phyloP scores from a whole-genome alignment of 2,888 invertebrate species.

The Aphodius sticticus region DNA sequence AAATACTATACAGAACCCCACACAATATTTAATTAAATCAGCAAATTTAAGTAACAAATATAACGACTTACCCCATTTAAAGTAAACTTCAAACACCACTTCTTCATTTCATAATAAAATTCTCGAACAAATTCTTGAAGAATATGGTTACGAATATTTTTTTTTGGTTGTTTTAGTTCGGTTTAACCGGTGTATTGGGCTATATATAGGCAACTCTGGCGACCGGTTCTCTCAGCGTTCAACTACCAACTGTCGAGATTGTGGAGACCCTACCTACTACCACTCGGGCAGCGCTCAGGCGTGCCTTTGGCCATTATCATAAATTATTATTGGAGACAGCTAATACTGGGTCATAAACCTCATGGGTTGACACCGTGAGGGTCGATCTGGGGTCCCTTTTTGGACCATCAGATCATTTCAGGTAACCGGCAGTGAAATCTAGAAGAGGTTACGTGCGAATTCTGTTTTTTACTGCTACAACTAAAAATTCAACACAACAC shows the following conservation, averaged over 20 bases:
- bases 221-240: constrained; percentile 57
- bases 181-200: neutral
- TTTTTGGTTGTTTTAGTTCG: neutral
- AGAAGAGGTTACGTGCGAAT: neutral
- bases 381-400: constrained; percentile 37
- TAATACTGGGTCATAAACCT: constrained; percentile 63
- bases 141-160: neutral
- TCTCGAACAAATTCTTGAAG: neutral
- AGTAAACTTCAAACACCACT: constrained; percentile 15
- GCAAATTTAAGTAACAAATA: too few species aligned
- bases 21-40: too few species aligned
- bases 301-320: constrained; percentile 59
- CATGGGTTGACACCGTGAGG: constrained; percentile 49
- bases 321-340: constrained; percentile 71
- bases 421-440: neutral
- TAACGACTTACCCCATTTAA: neutral
- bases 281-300: constrained; percentile 43
- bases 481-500: neutral
- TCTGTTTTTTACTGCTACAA: neutral
- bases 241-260: constrained; percentile 57
- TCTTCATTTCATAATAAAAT: neutral
- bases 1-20: too few species aligned
- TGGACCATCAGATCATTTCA: neutral
- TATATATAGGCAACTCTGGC: constrained; percentile 29
- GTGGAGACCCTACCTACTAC: constrained; percentile 48